These are phyloP conservation scores for Psettodes erumei DNA, from an alignment of 2,113 vertebrate genomes.

Conservation along the genomic window DNA sequence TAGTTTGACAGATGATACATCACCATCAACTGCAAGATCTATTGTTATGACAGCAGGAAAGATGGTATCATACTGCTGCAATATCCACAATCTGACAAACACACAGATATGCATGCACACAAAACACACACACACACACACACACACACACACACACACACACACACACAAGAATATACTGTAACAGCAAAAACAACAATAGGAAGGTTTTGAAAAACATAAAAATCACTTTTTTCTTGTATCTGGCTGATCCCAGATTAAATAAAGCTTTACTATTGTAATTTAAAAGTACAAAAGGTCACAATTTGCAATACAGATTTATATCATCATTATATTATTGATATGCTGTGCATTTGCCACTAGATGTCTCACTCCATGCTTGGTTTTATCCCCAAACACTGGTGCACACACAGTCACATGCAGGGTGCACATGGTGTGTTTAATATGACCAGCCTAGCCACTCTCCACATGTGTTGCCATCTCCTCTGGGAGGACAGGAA, in stretches of 20 bases:
- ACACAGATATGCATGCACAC: constrained; percentile 22
- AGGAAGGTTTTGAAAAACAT: constrained; percentile 22
- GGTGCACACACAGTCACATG: constrained; percentile 62
- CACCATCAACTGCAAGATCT: constrained; percentile 68
- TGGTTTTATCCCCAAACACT: constrained; percentile 37
- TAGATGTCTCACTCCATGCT: constrained; percentile 71
- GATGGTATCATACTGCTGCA: constrained; percentile 60
- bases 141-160: constrained; percentile 35
- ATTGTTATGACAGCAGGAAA: constrained; percentile 75
- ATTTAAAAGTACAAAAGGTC: constrained; percentile 31
- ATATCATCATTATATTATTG: constrained; percentile 26
- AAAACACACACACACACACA: constrained; percentile 26
- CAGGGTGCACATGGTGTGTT: constrained; percentile 82
- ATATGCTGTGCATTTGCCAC: constrained; percentile 52
- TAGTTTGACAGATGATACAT: constrained; percentile 74
- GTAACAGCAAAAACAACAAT: constrained; percentile 33
- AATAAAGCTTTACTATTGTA: constrained; percentile 35
- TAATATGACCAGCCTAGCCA: constrained; percentile 81
- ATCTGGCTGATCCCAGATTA: constrained; percentile 32
- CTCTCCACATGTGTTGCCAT: constrained; percentile 74
- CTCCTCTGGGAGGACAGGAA: constrained; percentile 79
- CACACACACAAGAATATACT: background rate
- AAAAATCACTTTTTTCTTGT: constrained; percentile 3
- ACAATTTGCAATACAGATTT: constrained; percentile 18
- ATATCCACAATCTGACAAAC: constrained; percentile 68